Evolutionary conservation across 2,797 vertebrate species (phyloP).

Genomic region (Danionella dracula): DNA sequence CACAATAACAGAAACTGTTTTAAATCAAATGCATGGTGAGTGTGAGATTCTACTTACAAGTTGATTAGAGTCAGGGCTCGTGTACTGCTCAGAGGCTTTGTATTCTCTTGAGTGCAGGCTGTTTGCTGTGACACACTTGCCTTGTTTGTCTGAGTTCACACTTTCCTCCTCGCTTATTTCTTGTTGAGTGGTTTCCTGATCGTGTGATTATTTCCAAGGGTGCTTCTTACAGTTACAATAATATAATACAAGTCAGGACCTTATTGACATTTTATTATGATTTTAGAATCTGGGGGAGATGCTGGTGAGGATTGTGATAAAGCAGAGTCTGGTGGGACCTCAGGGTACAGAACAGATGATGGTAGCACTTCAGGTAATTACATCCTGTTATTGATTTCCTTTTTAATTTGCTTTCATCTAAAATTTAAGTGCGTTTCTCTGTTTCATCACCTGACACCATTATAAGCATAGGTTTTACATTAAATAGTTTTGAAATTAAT

Average conservation of each 20-base stretch:
- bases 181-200: conserved; percentile 22
- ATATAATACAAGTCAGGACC: neutral
- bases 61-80: neutral
- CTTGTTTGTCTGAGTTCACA: conserved; percentile 5
- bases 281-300: conserved; percentile 40
- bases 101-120: conserved; percentile 11
- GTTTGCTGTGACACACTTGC: neutral
- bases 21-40: too few species aligned
- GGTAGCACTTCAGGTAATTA: conserved; percentile 33
- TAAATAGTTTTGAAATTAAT: too few species aligned
- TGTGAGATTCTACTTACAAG: too few species aligned
- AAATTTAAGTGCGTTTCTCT: too few species aligned
- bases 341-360: conserved; percentile 38
- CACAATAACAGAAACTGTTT: too few species aligned
- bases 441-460: too few species aligned
- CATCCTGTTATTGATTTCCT: too few species aligned
- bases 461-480: too few species aligned
- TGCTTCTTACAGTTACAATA: neutral
- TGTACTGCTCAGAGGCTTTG: neutral
- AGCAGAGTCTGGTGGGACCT: conserved; percentile 42
- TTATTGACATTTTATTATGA: conserved; percentile 1
- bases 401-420: too few species aligned
- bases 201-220: conserved; percentile 35
- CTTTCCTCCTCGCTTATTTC: conserved; percentile 16
- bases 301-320: conserved; percentile 17